Evolutionary conservation across 2,888 invertebrate genomes (phyloP).

Genomic region (Polydrusus cervinus): DNA sequence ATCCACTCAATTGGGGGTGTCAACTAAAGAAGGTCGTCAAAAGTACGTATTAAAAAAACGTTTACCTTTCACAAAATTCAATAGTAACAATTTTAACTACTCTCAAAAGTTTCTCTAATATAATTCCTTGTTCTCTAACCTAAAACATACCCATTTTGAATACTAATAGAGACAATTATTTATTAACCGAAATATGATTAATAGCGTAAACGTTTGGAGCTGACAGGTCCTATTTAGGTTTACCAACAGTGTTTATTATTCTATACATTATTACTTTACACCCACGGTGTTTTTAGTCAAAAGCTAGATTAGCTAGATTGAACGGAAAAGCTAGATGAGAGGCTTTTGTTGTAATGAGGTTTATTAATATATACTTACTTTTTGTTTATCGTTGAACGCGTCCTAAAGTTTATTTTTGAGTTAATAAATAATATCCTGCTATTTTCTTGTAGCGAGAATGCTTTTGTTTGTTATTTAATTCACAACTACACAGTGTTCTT

Average conservation of each 20-base stretch:
- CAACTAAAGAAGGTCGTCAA: too few relatives aligned
- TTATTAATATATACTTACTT: constrained; percentile 10
- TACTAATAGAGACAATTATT: constrained; percentile 14
- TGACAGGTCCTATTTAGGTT: constrained; percentile 8
- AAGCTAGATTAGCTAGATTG: constrained; percentile 18
- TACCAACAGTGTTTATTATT: constrained; percentile 14
- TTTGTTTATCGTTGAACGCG: background rate
- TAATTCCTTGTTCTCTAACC: background rate
- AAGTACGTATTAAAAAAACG: too few relatives aligned
- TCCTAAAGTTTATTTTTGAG: background rate
- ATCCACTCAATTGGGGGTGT: too few relatives aligned
- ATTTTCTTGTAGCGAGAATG: background rate
- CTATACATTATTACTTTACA: constrained; percentile 9
- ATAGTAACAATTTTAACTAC: background rate
- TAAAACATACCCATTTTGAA: constrained; percentile 6
- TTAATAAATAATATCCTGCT: background rate
- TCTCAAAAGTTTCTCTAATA: background rate
- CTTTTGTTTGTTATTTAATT: too few relatives aligned
- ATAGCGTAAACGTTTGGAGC: constrained; percentile 11
- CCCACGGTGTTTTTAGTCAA: constrained; percentile 11
- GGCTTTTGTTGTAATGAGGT: constrained; percentile 8
- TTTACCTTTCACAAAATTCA: too few relatives aligned
- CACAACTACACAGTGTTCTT: too few relatives aligned
- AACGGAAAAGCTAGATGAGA: constrained; percentile 1
- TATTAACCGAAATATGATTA: constrained; percentile 19